phyloP scores from a whole-genome alignment of 2,113 vertebrate species.

The Dendrocopos noguchii region DNA sequence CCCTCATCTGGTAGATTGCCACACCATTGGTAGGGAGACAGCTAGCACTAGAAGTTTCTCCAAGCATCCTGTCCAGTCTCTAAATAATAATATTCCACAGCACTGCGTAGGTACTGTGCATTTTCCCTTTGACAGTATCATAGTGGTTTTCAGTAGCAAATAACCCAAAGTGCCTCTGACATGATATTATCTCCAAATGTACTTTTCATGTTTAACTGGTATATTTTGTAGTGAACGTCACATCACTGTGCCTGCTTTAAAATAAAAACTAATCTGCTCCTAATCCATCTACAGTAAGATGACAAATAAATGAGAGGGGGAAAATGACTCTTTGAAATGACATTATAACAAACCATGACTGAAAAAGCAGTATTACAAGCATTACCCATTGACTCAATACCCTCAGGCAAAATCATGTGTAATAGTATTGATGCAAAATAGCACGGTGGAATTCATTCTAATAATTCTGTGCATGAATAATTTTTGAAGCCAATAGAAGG shows the following conservation, averaged over 20 bases:
- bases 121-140: conserved; percentile 3
- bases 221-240: conserved; percentile 34
- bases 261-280: conserved; percentile 48
- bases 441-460: conserved; percentile 45
- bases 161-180: conserved; percentile 27
- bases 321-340: conserved; percentile 50
- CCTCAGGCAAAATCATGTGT: conserved; percentile 54
- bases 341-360: conserved; percentile 59
- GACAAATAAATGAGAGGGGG: conserved; percentile 51
- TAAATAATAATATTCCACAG: background rate
- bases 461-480: conserved; percentile 53
- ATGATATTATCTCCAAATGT: conserved; percentile 22
- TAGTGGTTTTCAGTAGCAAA: background rate
- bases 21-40: too few relatives aligned
- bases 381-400: conserved; percentile 38
- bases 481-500: conserved; percentile 35
- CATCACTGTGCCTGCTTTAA: background rate
- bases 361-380: conserved; percentile 46
- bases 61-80: too few relatives aligned
- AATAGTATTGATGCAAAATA: conserved; percentile 58
- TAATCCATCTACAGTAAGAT: conserved; percentile 57
- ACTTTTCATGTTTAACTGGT: conserved; percentile 43
- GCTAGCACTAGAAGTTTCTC: too few relatives aligned
- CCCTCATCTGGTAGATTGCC: too few relatives aligned
- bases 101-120: background rate